These are phyloP conservation scores for Prionailurus bengalensis DNA, from an alignment of 2,113 vertebrate species.

Conservation along the genomic window DNA sequence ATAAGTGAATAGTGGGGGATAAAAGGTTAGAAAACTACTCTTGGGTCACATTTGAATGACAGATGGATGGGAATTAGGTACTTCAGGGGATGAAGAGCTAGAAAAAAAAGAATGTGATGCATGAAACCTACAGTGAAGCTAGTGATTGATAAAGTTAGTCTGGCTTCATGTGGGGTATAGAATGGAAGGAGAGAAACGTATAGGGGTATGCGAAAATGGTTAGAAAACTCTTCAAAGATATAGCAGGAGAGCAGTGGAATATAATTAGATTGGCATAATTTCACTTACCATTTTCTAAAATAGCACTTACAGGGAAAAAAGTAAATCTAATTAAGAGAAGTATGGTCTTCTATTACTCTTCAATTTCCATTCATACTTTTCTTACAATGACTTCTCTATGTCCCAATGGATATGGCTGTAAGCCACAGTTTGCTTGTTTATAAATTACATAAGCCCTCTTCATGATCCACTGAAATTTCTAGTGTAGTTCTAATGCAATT, in stretches of 20 bases:
- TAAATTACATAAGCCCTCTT: neutral
- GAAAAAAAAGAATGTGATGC: constrained; percentile 53
- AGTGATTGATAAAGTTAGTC: neutral
- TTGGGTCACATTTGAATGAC: neutral
- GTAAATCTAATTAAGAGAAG: constrained; percentile 58
- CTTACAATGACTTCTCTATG: neutral
- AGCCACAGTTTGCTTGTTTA: neutral
- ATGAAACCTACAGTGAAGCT: neutral
- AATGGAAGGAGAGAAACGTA: neutral
- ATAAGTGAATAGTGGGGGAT: neutral
- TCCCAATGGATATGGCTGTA: neutral
- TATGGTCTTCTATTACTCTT: neutral
- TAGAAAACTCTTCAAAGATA: neutral
- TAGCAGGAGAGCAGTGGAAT: neutral
- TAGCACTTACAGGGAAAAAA: neutral
- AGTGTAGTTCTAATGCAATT: neutral
- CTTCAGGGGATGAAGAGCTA: neutral
- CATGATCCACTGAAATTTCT: neutral
- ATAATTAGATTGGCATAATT: neutral
- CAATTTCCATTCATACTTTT: constrained; percentile 58
- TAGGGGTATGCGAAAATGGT: neutral
- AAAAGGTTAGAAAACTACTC: constrained; percentile 83
- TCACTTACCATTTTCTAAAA: constrained; percentile 68
- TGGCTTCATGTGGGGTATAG: neutral
- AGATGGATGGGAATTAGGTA: neutral